Evolutionary conservation across 2,797 vertebrate genomes (phyloP), one percentile per base, ranked within the genome.

Genomic region (Channa striata): DNA sequence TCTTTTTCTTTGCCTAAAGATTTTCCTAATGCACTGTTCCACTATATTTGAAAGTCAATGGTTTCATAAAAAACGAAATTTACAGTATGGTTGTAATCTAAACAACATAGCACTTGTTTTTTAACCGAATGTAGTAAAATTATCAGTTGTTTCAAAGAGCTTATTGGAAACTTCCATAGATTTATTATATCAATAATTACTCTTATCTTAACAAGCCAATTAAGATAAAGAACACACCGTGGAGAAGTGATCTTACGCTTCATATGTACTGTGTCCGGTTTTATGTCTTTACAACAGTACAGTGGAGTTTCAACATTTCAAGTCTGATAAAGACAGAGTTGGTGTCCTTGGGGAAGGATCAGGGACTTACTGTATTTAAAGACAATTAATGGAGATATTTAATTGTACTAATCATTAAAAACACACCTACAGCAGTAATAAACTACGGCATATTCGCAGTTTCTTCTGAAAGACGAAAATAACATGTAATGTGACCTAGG

Each of bases 161-260:
- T n/a, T n/a, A n/a, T n/a, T n/a, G n/a, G n/a, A n/a, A n/a, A n/a
- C n/a, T n/a, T n/a, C n/a, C n/a, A n/a, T n/a, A n/a, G n/a, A n/a
- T n/a, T n/a, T n/a, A n/a, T n/a, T n/a, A n/a, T n/a, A n/a, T n/a
- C n/a, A n/a, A n/a, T n/a, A n/a, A n/a, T n/a, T n/a, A n/a, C n/a
- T n/a, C 25, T 30, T 30, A 30, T 30, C 25, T 30, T 89, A 87
- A 91, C 93, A 91, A 90, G 60, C 34, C 85, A 92, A 93, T 94
- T 94, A 77, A 93, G 92, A 93, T 93, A 90, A 74, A 44, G 21
- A 8, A 25, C 11, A 44, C 20, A 47, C 0, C 17, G 2, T 54
- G 19, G n/a, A n/a, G n/a, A n/a, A n/a, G n/a, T 71, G 36, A 64
- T 4, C 3, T 2, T 37, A 56, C 49, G 78, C 79, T 78, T 86